These are phyloP conservation scores for Drosophila falleni DNA, from an alignment of 2,888 invertebrate species.

Conservation along the genomic window DNA sequence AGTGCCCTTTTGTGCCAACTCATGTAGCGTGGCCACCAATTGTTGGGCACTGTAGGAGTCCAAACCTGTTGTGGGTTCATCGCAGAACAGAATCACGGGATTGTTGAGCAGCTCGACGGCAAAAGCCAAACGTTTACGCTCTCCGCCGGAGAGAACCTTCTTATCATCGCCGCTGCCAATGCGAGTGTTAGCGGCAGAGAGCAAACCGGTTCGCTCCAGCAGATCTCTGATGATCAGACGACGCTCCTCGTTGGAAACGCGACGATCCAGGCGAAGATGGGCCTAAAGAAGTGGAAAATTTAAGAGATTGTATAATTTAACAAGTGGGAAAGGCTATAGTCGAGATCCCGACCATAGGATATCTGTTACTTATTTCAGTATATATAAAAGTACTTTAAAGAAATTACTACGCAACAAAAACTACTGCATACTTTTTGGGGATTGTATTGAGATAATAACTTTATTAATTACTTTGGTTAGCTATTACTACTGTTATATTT, in stretches of 20 bases:
- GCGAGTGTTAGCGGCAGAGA: conserved; percentile 89
- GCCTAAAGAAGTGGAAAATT: conserved; percentile 87
- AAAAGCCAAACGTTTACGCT: conserved; percentile 95
- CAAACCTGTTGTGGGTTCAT: conserved; percentile 97
- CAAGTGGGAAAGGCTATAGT: no score
- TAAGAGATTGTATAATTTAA: no score
- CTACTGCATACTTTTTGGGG: no score
- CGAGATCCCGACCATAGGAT: no score
- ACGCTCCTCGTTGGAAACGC: conserved; percentile 88
- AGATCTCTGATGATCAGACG: conserved; percentile 89
- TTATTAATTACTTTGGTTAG: no score
- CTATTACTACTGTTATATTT: no score
- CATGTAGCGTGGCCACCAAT: conserved; percentile 90
- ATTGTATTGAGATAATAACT: no score
- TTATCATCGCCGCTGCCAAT: conserved; percentile 92
- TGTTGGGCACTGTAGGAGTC: conserved; percentile 97
- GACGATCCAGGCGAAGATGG: conserved; percentile 91
- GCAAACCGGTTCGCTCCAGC: conserved; percentile 90
- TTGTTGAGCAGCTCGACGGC: conserved; percentile 96
- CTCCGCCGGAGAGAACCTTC: conserved; percentile 96
- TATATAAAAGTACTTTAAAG: no score
- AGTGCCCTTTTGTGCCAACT: conserved; percentile 91
- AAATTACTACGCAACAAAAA: no score
- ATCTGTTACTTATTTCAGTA: no score
- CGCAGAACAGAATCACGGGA: conserved; percentile 96